Evolutionary conservation across 2,113 vertebrate species (phyloP).

Genomic region (Muntiacus muntjak): DNA sequence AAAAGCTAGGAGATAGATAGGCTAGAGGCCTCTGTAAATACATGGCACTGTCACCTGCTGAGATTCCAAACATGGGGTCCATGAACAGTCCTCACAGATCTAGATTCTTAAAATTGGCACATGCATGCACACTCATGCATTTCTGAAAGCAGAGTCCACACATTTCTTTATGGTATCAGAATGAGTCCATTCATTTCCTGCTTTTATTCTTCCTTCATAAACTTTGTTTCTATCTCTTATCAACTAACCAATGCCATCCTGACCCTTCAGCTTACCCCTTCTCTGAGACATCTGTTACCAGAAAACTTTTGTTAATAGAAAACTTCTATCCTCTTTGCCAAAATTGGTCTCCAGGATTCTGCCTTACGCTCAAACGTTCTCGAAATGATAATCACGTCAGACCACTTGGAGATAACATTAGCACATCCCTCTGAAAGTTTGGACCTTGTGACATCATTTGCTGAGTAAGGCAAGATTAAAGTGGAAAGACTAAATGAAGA

Average conservation of each 20-base stretch:
- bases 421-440: constrained; percentile 45
- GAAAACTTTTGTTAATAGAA: constrained; percentile 36
- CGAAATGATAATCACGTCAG: constrained; percentile 1
- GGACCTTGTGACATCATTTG: constrained; percentile 54
- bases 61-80: not conserved
- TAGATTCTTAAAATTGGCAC: not conserved
- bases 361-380: constrained; percentile 66
- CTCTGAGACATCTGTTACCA: not conserved
- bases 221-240: constrained; percentile 52
- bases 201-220: constrained; percentile 38
- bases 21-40: not conserved
- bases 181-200: constrained; percentile 34
- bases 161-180: not conserved
- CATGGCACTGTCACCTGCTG: not conserved
- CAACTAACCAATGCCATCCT: constrained; percentile 38
- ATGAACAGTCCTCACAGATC: not conserved
- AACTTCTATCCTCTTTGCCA: constrained; percentile 64
- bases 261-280: not conserved
- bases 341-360: constrained; percentile 44
- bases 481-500: constrained; percentile 52
- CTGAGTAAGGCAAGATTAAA: constrained; percentile 69
- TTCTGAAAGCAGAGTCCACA: not conserved
- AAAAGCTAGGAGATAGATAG: not conserved
- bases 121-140: no score
- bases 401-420: constrained; percentile 56